phyloP scores from a whole-genome alignment of 2,797 vertebrate species.

The Xenops minutus region DNA sequence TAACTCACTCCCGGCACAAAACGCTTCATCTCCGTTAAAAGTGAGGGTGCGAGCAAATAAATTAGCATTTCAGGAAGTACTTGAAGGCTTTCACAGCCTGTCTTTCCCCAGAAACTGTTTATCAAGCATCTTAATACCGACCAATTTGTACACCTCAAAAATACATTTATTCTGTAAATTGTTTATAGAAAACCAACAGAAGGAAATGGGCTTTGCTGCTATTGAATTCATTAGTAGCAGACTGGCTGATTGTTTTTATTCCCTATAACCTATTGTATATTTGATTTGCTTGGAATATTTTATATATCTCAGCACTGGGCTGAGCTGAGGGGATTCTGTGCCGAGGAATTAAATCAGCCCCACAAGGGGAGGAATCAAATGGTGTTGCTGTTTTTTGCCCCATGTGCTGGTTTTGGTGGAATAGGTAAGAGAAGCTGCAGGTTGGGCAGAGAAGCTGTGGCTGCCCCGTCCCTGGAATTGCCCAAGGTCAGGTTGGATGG shows the following conservation, averaged over 20 bases:
- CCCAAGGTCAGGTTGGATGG: not conserved
- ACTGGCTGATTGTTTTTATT: conserved; percentile 53
- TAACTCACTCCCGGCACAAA: conserved; percentile 6
- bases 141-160: conserved; percentile 62
- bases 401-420: not conserved
- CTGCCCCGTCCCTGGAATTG: not conserved
- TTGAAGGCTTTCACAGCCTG: conserved; percentile 43
- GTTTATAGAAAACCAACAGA: conserved; percentile 63
- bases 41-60: not conserved
- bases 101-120: conserved; percentile 65
- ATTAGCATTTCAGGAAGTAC: conserved; percentile 31
- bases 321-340: not conserved
- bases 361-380: not conserved
- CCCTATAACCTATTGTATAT: conserved; percentile 36
- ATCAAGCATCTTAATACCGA: conserved; percentile 62
- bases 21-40: not conserved
- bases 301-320: not conserved
- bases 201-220: conserved; percentile 65
- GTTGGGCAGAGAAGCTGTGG: not conserved
- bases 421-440: not conserved
- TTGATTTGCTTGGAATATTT: conserved; percentile 39
- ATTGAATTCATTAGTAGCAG: conserved; percentile 67
- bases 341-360: not conserved
- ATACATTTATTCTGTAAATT: conserved; percentile 68
- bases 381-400: fast-evolving